Evolutionary conservation across 1,140 invertebrate species (phyloP).

Genomic region (Micrasema minimum): DNA sequence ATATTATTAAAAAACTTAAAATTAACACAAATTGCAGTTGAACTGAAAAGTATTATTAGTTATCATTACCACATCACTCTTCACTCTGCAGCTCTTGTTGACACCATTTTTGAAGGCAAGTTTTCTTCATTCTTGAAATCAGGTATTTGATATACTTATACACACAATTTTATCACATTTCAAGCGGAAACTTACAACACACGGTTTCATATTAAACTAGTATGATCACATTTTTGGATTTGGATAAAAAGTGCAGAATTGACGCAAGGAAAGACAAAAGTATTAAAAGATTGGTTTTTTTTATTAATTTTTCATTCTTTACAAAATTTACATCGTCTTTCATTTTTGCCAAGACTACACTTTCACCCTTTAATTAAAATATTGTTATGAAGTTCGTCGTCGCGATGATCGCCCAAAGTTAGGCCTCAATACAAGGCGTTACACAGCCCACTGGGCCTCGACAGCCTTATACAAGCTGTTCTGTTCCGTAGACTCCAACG

Average conservation of each 20-base stretch:
- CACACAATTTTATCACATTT: constrained; percentile 8
- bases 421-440: constrained; percentile 30
- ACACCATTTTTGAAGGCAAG: background rate
- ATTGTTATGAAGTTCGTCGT: constrained; percentile 6
- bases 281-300: too few relatives aligned
- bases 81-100: background rate
- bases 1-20: too few relatives aligned
- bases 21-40: too few relatives aligned
- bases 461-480: constrained; percentile 12
- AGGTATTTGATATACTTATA: background rate
- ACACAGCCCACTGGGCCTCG: constrained; percentile 16
- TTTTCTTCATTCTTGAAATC: constrained; percentile 4
- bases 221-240: constrained; percentile 3
- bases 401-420: constrained; percentile 12
- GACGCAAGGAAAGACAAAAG: background rate
- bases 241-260: background rate
- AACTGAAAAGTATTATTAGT: constrained; percentile 19
- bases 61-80: constrained; percentile 18
- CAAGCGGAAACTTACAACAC: background rate
- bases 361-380: constrained; percentile 13
- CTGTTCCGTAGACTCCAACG: constrained; percentile 34
- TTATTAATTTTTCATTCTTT: too few relatives aligned
- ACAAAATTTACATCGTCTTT: background rate
- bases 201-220: background rate
- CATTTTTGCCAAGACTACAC: constrained; percentile 4